Evolutionary conservation across 2,797 vertebrate species (phyloP).

Genomic region (Halcyon smyrnensis): DNA sequence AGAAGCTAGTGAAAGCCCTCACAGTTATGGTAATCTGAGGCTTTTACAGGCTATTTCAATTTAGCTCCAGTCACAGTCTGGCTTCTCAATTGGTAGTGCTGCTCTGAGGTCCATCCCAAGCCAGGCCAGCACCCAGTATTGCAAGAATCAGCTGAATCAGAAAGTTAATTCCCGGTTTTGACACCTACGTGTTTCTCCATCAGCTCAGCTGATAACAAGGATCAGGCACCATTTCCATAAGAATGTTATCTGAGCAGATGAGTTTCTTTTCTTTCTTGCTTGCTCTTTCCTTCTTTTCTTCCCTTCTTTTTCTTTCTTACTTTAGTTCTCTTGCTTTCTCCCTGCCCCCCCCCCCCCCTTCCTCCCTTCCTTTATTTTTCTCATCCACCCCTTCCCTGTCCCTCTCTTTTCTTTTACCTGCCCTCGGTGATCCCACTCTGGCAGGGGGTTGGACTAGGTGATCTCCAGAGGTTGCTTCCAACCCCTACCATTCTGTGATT

Average conservation of each 20-base stretch:
- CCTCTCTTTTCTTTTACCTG: background rate
- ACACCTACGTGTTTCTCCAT: background rate
- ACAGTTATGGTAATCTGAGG: background rate
- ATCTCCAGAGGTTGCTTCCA: too few relatives aligned
- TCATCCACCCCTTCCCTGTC: background rate
- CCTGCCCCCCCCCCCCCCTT: too few relatives aligned
- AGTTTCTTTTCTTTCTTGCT: background rate
- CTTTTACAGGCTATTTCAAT: background rate
- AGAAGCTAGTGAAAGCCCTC: background rate
- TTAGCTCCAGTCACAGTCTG: accelerated
- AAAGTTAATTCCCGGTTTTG: background rate
- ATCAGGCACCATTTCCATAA: background rate
- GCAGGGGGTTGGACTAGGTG: too few relatives aligned
- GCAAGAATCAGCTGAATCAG: background rate
- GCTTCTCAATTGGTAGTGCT: background rate
- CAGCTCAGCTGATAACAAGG: background rate
- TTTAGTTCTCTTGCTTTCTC: background rate
- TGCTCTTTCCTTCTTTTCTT: background rate
- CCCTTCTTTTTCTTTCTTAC: too few relatives aligned
- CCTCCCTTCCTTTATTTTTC: background rate
- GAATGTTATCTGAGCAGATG: background rate
- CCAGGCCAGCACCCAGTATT: background rate
- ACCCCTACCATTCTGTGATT: too few relatives aligned
- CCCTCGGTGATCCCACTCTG: background rate
- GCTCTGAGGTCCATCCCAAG: background rate